These are phyloP conservation scores for Anodontia alba DNA, from an alignment of 2,888 invertebrate genomes.

Conservation along the genomic window DNA sequence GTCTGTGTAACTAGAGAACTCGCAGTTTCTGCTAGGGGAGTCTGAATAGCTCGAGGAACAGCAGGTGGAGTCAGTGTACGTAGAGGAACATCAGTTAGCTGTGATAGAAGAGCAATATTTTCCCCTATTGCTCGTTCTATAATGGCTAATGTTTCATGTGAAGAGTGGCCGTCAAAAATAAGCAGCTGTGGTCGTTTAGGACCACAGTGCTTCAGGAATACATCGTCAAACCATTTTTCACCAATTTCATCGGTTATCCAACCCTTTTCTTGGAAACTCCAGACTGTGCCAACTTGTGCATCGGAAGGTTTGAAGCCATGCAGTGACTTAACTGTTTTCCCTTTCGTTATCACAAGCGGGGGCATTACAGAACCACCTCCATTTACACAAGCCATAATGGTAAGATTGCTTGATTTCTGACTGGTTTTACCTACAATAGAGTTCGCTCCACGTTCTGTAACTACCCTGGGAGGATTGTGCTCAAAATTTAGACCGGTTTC, in stretches of 20 bases:
- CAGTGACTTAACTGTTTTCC: constrained; percentile 24
- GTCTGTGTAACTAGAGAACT: too few relatives aligned
- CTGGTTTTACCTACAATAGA: constrained; percentile 22
- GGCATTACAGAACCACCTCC: constrained; percentile 31
- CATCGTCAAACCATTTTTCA: constrained; percentile 18
- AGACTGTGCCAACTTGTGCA: neutral
- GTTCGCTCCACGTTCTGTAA: constrained; percentile 12
- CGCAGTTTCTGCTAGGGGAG: too few relatives aligned
- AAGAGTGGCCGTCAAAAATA: constrained; percentile 35
- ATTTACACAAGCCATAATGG: constrained; percentile 45
- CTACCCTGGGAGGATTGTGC: neutral
- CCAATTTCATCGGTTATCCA: constrained; percentile 34
- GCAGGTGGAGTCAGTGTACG: too few relatives aligned
- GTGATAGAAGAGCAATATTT: neutral
- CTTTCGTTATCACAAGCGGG: constrained; percentile 44
- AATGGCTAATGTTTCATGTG: neutral
- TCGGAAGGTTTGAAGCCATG: neutral
- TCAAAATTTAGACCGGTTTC: constrained; percentile 26
- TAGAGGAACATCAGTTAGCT: neutral
- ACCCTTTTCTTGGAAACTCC: neutral
- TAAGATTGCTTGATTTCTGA: constrained; percentile 17
- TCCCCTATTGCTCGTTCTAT: neutral
- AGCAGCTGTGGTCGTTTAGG: constrained; percentile 29
- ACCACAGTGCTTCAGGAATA: constrained; percentile 30
- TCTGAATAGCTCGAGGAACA: too few relatives aligned